Evolutionary conservation across 2,113 vertebrate species (phyloP).

Genomic region (Blennius ocellaris): DNA sequence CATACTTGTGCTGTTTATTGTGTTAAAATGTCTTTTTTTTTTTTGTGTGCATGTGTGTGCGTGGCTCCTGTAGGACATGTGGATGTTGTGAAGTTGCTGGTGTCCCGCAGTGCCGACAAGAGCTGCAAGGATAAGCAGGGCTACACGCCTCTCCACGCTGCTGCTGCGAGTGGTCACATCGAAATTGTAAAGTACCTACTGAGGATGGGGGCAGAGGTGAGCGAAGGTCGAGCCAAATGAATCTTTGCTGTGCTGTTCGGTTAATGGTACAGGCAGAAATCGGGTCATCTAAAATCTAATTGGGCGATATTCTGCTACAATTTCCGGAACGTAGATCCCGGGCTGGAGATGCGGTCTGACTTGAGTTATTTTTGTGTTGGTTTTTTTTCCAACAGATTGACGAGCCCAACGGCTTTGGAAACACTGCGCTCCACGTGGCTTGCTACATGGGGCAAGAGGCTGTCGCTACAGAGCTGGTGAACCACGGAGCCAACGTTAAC

Average conservation of each 20-base stretch:
- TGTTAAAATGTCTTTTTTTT: background rate
- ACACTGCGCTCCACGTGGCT: constrained; percentile 96
- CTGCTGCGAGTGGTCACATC: constrained; percentile 93
- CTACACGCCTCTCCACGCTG: constrained; percentile 95
- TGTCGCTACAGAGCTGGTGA: constrained; percentile 95
- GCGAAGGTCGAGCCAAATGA: background rate
- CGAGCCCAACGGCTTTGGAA: constrained; percentile 94
- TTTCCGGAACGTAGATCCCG: background rate
- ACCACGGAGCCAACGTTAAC: constrained; percentile 95
- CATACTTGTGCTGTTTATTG: background rate
- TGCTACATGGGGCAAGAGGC: constrained; percentile 97
- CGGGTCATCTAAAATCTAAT: background rate
- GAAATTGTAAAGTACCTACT: constrained; percentile 95
- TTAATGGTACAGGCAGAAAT: background rate
- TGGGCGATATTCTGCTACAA: background rate
- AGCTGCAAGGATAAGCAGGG: constrained; percentile 94
- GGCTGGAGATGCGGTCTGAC: background rate
- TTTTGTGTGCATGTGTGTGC: too few species aligned
- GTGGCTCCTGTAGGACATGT: constrained; percentile 85
- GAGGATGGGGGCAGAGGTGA: constrained; percentile 92
- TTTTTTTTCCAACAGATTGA: constrained; percentile 88
- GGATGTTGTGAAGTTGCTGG: constrained; percentile 94
- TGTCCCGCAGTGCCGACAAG: constrained; percentile 91
- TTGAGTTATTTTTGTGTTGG: constrained; percentile 2
- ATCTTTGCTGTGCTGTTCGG: background rate